Conservation (phyloP, 2,888 invertebrate species). For the Hetaerina titia region DNA sequence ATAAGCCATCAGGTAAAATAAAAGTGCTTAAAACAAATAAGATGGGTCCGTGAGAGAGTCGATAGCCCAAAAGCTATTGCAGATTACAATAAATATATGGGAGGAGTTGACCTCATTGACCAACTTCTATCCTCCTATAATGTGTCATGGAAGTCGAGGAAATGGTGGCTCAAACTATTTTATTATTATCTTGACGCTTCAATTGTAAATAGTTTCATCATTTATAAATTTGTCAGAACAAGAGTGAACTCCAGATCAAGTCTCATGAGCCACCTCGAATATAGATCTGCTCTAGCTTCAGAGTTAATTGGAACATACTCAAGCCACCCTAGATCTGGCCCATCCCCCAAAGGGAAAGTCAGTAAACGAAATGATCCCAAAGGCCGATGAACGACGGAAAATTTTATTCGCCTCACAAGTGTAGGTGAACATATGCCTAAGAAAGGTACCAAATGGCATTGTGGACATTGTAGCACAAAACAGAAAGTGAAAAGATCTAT, state of each 20-base stretch:
- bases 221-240: slow-evolving; percentile 70
- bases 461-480: not conserved
- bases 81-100: slow-evolving; percentile 74
- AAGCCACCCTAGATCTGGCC: slow-evolving; percentile 48
- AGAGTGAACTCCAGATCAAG: slow-evolving; percentile 68
- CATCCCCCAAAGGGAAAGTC: slow-evolving; percentile 42
- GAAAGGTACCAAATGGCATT: not conserved
- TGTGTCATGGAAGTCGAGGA: slow-evolving; percentile 73
- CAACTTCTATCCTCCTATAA: slow-evolving; percentile 72
- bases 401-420: not conserved
- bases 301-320: slow-evolving; percentile 69
- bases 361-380: not conserved
- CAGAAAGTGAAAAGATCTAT: not conserved
- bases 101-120: slow-evolving; percentile 73
- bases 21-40: slow-evolving; percentile 72
- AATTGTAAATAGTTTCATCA: slow-evolving; percentile 71
- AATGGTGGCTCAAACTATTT: slow-evolving; percentile 74
- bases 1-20: slow-evolving; percentile 71
- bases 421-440: not conserved
- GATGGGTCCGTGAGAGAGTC: slow-evolving; percentile 71
- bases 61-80: slow-evolving; percentile 72
- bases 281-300: slow-evolving; percentile 69
- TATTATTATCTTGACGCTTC: slow-evolving; percentile 73
- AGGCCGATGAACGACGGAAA: not conserved
- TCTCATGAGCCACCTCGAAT: slow-evolving; percentile 68